Conservation (phyloP, 2,888 invertebrate species). For the Pheosia gnoma region DNA sequence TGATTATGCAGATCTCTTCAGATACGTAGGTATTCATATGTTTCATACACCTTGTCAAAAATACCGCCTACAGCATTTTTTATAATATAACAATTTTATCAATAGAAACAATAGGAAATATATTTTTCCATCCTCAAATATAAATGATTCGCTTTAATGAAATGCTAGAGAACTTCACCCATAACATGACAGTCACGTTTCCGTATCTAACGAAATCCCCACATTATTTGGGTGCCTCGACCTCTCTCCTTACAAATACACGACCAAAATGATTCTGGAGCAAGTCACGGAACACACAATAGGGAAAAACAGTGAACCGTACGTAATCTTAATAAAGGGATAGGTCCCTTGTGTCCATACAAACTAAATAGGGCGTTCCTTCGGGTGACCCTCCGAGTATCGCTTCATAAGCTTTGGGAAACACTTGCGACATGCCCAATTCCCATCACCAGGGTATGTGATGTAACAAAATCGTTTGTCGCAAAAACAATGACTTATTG, state of each 20-base stretch:
- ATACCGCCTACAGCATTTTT: no score
- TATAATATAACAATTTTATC: no score
- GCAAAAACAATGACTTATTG: no score
- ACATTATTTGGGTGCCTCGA: background rate
- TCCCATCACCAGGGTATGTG: background rate
- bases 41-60: no score
- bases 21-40: no score
- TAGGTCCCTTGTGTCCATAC: constrained; percentile 32
- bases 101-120: background rate
- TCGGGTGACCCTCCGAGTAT: constrained; percentile 13
- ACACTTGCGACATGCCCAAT: constrained; percentile 22
- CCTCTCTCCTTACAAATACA: constrained; percentile 8
- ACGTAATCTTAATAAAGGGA: constrained; percentile 42
- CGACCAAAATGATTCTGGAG: constrained; percentile 17
- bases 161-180: background rate
- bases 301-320: constrained; percentile 24
- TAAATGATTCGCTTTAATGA: background rate
- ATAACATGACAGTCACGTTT: background rate
- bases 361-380: constrained; percentile 32
- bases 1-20: no score
- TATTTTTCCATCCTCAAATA: background rate
- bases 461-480: constrained; percentile 1
- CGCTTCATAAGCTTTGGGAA: constrained; percentile 27
- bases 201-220: background rate
- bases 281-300: constrained; percentile 24